A percentile compares a stretch with the other conserved stretches of the same genome.
Conservation (phyloP, 35 echinoderm and acorn worm species). For the Apostichopus californicus region DNA sequence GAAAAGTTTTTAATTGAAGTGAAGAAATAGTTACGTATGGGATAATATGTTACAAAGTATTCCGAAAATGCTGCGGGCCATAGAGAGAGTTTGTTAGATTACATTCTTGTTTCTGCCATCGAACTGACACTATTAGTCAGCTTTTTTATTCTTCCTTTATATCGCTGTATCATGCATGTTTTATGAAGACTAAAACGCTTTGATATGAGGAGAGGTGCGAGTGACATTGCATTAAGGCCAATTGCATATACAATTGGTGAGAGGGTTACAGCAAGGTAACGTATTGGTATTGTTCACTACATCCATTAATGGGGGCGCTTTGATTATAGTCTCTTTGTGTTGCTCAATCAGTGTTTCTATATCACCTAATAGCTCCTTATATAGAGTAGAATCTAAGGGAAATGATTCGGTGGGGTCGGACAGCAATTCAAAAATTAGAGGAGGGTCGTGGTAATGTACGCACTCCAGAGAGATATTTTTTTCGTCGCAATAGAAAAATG, state of each 20-base stretch:
- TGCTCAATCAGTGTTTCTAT: background rate
- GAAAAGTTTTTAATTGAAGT: too few relatives aligned
- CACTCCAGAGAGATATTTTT: background rate
- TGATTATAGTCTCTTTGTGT: background rate
- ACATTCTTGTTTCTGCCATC: too few relatives aligned
- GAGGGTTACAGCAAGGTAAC: background rate
- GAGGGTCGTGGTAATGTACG: slow-evolving; percentile 49
- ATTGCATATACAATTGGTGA: slow-evolving; percentile 5
- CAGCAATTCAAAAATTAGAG: slow-evolving; percentile 50
- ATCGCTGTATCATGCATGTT: too few relatives aligned
- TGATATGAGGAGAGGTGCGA: too few relatives aligned
- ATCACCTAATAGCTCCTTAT: background rate
- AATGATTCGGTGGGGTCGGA: slow-evolving; percentile 53
- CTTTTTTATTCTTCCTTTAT: too few relatives aligned
- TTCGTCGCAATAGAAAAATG: slow-evolving; percentile 6
- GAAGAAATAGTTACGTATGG: too few relatives aligned
- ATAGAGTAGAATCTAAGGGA: background rate
- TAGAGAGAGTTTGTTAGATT: too few relatives aligned
- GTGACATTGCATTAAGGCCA: background rate
- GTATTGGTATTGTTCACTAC: too few relatives aligned
- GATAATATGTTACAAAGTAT: too few relatives aligned
- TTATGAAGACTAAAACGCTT: too few relatives aligned
- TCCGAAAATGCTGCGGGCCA: too few relatives aligned
- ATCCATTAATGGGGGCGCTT: background rate
- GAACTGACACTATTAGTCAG: too few relatives aligned